A percentile compares a stretch with the other conserved stretches of the same genome.
Evolutionary conservation across 30 jellyfish, hydroid and myxozoan species (phyloP).

Genomic region (Morbakka virulenta): DNA sequence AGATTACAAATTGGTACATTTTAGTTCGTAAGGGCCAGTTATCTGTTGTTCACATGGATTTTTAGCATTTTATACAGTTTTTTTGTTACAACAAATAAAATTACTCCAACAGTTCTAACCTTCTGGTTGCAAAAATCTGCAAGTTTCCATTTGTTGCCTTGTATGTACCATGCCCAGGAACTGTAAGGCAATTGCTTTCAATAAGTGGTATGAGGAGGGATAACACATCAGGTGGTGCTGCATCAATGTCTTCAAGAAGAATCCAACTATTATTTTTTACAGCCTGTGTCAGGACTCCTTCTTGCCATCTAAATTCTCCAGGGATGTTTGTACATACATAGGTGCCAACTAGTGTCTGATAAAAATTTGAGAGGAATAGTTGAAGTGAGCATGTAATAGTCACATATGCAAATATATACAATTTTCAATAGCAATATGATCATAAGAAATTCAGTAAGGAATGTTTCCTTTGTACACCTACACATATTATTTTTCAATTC

Average conservation of each 20-base stretch:
- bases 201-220: conserved; percentile 71
- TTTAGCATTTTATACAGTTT: too few relatives aligned
- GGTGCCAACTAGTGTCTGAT: conserved; percentile 79
- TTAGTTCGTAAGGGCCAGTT: too few relatives aligned
- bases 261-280: conserved; percentile 85
- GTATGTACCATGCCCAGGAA: conserved; percentile 71
- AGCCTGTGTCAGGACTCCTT: conserved; percentile 92
- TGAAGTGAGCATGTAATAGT: neutral
- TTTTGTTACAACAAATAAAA: neutral
- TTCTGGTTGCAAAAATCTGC: conserved; percentile 79
- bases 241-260: conserved; percentile 83
- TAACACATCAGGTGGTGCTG: conserved; percentile 90
- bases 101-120: conserved; percentile 20
- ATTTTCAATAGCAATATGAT: too few relatives aligned
- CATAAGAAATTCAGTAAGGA: too few relatives aligned
- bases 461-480: too few relatives aligned
- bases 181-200: conserved; percentile 44
- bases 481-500: too few relatives aligned
- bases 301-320: conserved; percentile 93
- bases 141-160: conserved; percentile 57
- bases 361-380: neutral
- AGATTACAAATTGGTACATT: too few relatives aligned
- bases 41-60: too few relatives aligned
- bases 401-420: neutral
- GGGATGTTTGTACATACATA: conserved; percentile 85